A percentile compares a stretch with the other conserved stretches of the same genome.
Conservation (phyloP, 2,113 vertebrate species). For the Mugil cephalus region DNA sequence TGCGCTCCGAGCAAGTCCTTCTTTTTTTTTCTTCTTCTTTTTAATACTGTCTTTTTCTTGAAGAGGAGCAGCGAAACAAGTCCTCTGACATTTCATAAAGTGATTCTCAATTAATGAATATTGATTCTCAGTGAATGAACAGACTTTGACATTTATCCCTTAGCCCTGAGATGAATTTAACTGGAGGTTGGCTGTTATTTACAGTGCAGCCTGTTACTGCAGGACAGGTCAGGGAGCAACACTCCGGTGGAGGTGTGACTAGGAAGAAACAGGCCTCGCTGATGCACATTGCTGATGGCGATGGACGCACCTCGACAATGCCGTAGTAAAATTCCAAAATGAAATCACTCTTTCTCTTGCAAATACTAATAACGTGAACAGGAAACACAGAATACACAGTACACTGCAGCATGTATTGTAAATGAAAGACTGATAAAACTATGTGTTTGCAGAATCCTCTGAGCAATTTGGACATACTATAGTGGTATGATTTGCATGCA, state of each 20-base stretch:
- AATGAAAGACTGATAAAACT: background rate
- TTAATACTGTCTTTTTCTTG: background rate
- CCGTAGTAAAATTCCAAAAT: too few species aligned
- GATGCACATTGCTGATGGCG: background rate
- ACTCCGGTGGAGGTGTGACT: conserved; percentile 1
- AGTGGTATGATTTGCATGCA: conserved; percentile 31
- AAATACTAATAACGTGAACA: too few species aligned
- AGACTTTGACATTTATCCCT: conserved; percentile 34
- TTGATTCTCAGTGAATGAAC: conserved; percentile 42
- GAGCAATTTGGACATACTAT: background rate
- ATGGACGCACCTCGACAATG: background rate
- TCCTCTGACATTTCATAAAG: conserved; percentile 20
- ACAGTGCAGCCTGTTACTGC: conserved; percentile 2
- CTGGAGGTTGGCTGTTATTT: conserved; percentile 8
- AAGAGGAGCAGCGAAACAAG: background rate
- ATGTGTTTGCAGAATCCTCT: background rate
- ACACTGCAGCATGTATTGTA: background rate
- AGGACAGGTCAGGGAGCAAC: background rate
- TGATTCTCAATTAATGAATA: conserved; percentile 12
- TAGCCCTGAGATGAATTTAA: conserved; percentile 14
- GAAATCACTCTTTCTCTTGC: too few species aligned
- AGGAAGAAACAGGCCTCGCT: conserved; percentile 2
- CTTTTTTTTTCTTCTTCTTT: too few species aligned
- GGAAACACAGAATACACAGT: too few species aligned
- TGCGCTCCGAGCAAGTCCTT: background rate